Evolutionary conservation across 1,140 invertebrate genomes (phyloP), one percentile per base, ranked within the genome.

Genomic region (Onthophagus taurus): DNA sequence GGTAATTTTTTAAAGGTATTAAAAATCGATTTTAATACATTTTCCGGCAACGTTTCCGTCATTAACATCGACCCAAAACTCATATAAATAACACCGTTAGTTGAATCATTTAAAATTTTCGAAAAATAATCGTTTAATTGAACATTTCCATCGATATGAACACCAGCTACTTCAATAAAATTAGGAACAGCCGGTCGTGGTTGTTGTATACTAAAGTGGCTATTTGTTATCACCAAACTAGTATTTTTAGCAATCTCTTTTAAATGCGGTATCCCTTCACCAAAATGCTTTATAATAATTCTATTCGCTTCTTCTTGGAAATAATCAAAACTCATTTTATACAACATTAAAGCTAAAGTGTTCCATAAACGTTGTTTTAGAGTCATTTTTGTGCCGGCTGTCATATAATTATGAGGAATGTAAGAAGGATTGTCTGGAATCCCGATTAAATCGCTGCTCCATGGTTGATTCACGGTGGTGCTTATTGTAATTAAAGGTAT

Each of bases 371-470:
- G 63, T 33, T 81, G 61, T 2, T 55, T 29, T 36, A 81, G 79
- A 2, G 48, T 65, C 71, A 83, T 74, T 2, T 63, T 61, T 2
- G 59, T 57, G 0, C 60, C 52, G 19, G 62, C 67, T 0, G 60
- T 51, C 2, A 69, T 51, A 14, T 73, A 75, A 26, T 75, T 52
- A 3, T 60, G 58, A 0, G 80, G 76, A 0, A 81, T 64, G 51
- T 77, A 78, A 2, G 76, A 67, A 0, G 78, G 74, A 52, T 78
- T 76, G 29, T 78, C 70, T 0, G 70, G 68, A 35, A 74, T 63
- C 2, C 70, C 72, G 9, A 81, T 63, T 7, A 76, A 68, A 8
- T 66, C 57, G n/a, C 46, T 31, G 8, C 31, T 45, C 62, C 63
- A 63, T 0, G 72, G 72, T 68, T 80, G 74, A 6, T 75, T 43